Conservation (phyloP, 2,113 vertebrate species). For the Paraplagusia blochii region DNA sequence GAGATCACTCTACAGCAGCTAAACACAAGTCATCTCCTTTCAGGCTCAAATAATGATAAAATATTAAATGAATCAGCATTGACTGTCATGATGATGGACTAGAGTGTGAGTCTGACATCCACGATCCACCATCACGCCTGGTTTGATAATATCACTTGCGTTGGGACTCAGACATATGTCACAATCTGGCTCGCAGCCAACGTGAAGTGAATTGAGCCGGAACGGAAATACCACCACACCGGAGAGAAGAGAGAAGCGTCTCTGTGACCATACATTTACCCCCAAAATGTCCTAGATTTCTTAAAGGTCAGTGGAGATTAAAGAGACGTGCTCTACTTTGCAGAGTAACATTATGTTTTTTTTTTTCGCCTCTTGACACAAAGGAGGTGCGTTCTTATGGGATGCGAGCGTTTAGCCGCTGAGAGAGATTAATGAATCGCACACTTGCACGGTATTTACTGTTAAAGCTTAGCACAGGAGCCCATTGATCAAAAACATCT, state of each 20-base stretch:
- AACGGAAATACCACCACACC: too few species aligned
- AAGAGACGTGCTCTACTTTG: not conserved
- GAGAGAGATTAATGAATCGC: not conserved
- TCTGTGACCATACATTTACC: not conserved
- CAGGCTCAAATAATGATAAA: too few species aligned
- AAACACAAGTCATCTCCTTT: too few species aligned
- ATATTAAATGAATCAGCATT: too few species aligned
- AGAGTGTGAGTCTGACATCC: too few species aligned
- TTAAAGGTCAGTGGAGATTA: slow-evolving; percentile 1
- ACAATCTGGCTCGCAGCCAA: slow-evolving; percentile 5
- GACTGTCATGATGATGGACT: too few species aligned
- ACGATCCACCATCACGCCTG: too few species aligned
- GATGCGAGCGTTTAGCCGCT: not conserved
- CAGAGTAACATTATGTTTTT: not conserved
- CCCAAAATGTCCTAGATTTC: not conserved
- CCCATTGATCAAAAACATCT: slow-evolving; percentile 25
- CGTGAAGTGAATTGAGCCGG: not conserved
- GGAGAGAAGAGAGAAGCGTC: not conserved
- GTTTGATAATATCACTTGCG: not conserved
- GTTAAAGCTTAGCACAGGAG: slow-evolving; percentile 15
- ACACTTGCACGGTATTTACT: slow-evolving; percentile 1
- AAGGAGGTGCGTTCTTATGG: not conserved
- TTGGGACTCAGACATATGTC: slow-evolving; percentile 16
- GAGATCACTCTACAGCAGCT: too few species aligned
- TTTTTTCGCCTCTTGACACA: not conserved